These are phyloP conservation scores for Hydractinia echinata DNA, from an alignment of 30 jellyfish, hydroid and myxozoan genomes.

Conservation along the genomic window DNA sequence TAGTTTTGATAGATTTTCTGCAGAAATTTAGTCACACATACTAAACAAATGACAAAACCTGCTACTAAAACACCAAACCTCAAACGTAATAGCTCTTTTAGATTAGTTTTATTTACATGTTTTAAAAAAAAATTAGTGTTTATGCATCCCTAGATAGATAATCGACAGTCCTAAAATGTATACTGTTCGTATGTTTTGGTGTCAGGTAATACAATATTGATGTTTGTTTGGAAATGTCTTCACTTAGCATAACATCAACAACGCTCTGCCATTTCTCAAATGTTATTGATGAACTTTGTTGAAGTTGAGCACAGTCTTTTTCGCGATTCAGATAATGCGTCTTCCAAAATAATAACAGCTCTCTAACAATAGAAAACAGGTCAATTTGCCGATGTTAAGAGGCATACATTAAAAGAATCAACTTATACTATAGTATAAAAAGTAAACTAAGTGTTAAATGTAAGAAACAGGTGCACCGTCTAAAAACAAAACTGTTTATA, in stretches of 20 bases:
- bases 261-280: slow-evolving; percentile 81
- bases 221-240: slow-evolving; percentile 46
- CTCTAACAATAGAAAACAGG: slow-evolving; percentile 40
- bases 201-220: slow-evolving; percentile 68
- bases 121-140: neutral
- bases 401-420: too few species aligned
- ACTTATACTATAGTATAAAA: neutral
- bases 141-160: slow-evolving; percentile 12
- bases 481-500: too few species aligned
- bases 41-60: too few species aligned
- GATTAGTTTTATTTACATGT: too few species aligned
- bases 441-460: neutral
- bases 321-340: slow-evolving; percentile 76
- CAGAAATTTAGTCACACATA: too few species aligned
- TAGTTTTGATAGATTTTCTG: too few species aligned
- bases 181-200: slow-evolving; percentile 64
- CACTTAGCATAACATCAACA: slow-evolving; percentile 66
- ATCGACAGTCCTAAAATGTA: slow-evolving; percentile 15
- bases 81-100: too few species aligned
- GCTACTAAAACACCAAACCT: too few species aligned
- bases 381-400: neutral
- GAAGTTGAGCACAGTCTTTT: slow-evolving; percentile 79
- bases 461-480: neutral
- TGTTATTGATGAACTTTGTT: slow-evolving; percentile 82
- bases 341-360: slow-evolving; percentile 80